A percentile compares a stretch with the other conserved stretches of the same genome.
These are phyloP conservation scores for Micromussa lordhowensis DNA, from an alignment of 92 coral and sea anemone genomes.

Conservation along the genomic window DNA sequence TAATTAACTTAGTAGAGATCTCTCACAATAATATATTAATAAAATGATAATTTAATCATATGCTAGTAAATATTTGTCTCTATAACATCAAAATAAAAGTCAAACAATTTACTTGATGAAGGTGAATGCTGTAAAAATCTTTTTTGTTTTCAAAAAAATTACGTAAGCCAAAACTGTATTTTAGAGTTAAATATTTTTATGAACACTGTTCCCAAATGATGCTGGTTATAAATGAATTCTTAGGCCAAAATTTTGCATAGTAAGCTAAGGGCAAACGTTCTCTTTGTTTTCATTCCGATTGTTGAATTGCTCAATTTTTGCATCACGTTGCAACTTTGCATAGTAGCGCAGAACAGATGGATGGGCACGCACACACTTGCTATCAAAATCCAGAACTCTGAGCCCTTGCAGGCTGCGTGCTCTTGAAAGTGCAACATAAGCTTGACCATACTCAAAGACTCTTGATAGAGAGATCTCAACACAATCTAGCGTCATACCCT, in stretches of 20 bases:
- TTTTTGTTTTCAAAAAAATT: not conserved
- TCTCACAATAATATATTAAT: not conserved
- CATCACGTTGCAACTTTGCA: conserved; percentile 74
- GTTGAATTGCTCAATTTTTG: conserved; percentile 53
- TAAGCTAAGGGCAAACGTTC: conserved; percentile 29
- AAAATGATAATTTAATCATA: not conserved
- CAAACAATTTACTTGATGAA: not conserved
- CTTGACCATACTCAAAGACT: conserved; percentile 98
- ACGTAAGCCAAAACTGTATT: not conserved
- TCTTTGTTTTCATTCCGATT: conserved; percentile 48
- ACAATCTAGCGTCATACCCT: conserved; percentile 99
- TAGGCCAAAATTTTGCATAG: not conserved
- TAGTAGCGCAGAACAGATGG: conserved; percentile 91
- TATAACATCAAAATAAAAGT: not conserved
- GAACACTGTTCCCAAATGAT: not conserved
- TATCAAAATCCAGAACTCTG: conserved; percentile 90
- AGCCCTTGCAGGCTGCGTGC: conserved; percentile 93
- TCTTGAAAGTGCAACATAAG: conserved; percentile 95
- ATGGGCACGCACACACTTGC: conserved; percentile 93
- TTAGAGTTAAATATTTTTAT: not conserved
- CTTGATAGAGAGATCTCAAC: conserved; percentile 94
- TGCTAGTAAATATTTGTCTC: not conserved
- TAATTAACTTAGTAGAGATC: not conserved
- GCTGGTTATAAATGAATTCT: not conserved
- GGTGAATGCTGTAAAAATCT: not conserved